Percentiles rank a stretch among this genome's conserved stretches.
These are phyloP conservation scores for Ichneumoninae sp. DNA, from an alignment of 2,888 invertebrate genomes.

Conservation along the genomic window DNA sequence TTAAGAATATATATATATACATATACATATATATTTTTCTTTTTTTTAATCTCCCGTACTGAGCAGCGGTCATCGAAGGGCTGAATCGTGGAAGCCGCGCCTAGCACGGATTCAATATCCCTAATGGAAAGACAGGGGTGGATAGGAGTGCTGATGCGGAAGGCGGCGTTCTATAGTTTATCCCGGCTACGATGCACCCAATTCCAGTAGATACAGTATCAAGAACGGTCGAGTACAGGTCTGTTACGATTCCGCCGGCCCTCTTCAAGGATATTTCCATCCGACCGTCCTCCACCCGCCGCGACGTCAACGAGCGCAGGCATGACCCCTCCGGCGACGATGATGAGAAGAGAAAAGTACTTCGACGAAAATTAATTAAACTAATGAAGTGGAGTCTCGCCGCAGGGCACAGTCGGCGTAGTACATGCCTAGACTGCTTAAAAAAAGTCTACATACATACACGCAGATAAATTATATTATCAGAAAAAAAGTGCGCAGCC, in stretches of 20 bases:
- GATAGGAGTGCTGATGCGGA: constrained; percentile 59
- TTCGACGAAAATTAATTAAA: constrained; percentile 76
- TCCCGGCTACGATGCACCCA: constrained; percentile 38
- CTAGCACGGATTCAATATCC: constrained; percentile 75
- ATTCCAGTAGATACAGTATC: constrained; percentile 47
- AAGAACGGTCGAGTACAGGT: constrained; percentile 41
- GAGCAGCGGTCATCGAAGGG: constrained; percentile 51
- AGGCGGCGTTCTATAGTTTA: constrained; percentile 41
- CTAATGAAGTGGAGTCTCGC: constrained; percentile 74
- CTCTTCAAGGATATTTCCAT: constrained; percentile 61
- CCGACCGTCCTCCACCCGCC: constrained; percentile 44
- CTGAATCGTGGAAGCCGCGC: constrained; percentile 41
- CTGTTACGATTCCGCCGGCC: constrained; percentile 46
- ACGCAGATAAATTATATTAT: background rate
- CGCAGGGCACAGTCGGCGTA: constrained; percentile 24
- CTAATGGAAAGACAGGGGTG: constrained; percentile 75
- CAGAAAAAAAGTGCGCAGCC: background rate
- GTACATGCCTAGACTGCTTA: constrained; percentile 2
- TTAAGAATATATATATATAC: background rate
- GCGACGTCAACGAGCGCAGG: constrained; percentile 22
- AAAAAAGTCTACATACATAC: background rate
- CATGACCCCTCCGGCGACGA: constrained; percentile 27
- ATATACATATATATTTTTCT: background rate
- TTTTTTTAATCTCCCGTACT: constrained; percentile 34
- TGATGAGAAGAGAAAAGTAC: constrained; percentile 56